Conservation (phyloP, 2,113 vertebrate species). For the Crotalus tigris region DNA sequence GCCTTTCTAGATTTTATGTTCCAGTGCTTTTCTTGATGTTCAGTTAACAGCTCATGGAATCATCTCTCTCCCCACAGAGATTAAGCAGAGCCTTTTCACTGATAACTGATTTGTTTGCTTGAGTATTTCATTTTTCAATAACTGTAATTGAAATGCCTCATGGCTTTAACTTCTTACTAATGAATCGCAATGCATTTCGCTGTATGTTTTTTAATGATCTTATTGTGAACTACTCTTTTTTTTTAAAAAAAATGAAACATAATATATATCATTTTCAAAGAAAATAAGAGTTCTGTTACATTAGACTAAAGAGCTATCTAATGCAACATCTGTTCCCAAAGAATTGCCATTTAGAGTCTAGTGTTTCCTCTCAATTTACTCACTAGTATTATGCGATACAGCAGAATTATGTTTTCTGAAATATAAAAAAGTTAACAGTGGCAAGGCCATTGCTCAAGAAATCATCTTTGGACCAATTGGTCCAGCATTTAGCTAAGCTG, state of each 20-base stretch:
- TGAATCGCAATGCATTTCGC: neutral
- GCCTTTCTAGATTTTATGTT: neutral
- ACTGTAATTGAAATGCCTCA: neutral
- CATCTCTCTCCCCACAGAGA: neutral
- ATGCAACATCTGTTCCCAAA: neutral
- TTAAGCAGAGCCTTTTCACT: neutral
- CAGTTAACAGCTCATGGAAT: neutral
- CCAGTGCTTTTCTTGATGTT: neutral
- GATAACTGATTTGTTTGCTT: neutral
- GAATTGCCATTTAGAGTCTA: neutral
- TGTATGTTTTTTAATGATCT: neutral
- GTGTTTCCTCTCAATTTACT: neutral
- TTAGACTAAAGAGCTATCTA: neutral
- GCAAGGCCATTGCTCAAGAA: neutral
- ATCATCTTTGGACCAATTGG: neutral
- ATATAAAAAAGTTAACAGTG: neutral
- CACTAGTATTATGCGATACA: neutral
- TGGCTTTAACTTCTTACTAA: neutral
- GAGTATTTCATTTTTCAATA: neutral
- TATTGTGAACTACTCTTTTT: neutral
- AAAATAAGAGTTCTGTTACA: neutral
- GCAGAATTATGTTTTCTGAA: neutral
- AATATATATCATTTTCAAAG: neutral
- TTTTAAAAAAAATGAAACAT: neutral
- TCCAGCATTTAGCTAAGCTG: neutral